Conservation (phyloP, 2,888 invertebrate genomes). For the Cacoxenus indagator region DNA sequence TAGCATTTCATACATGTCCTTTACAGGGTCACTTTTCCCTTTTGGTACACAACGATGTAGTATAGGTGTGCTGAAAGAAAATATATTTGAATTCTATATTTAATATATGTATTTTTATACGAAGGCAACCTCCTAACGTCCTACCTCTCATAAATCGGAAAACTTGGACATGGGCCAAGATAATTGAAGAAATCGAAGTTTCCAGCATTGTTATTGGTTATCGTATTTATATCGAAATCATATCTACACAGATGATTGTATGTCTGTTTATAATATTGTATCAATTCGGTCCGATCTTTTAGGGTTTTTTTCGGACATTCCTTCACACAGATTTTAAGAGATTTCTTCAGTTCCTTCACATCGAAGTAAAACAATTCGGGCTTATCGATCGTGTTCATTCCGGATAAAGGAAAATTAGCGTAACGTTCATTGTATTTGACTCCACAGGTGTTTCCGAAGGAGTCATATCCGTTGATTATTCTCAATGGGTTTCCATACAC, state of each 20-base stretch:
- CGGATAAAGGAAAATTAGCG: conserved; percentile 81
- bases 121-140: too few species aligned
- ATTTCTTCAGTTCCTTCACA: conserved; percentile 79
- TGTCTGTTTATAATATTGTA: conserved; percentile 80
- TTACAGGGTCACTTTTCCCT: conserved; percentile 76
- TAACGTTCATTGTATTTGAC: conserved; percentile 83
- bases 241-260: conserved; percentile 85
- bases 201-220: conserved; percentile 69
- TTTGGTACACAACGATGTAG: conserved; percentile 90
- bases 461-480: conserved; percentile 92
- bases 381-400: conserved; percentile 83
- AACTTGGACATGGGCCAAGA: conserved; percentile 82
- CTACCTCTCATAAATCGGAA: conserved; percentile 83
- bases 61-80: conserved; percentile 76
- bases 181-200: conserved; percentile 70
- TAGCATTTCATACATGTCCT: conserved; percentile 83
- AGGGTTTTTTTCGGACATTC: conserved; percentile 84
- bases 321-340: conserved; percentile 90
- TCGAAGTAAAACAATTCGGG: conserved; percentile 89
- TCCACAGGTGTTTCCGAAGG: conserved; percentile 95
- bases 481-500: conserved; percentile 89
- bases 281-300: conserved; percentile 77
- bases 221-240: conserved; percentile 75
- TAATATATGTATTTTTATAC: neutral
- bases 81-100: neutral